Conservation (phyloP, 2,113 vertebrate species). For the Macquaria ambigua region DNA sequence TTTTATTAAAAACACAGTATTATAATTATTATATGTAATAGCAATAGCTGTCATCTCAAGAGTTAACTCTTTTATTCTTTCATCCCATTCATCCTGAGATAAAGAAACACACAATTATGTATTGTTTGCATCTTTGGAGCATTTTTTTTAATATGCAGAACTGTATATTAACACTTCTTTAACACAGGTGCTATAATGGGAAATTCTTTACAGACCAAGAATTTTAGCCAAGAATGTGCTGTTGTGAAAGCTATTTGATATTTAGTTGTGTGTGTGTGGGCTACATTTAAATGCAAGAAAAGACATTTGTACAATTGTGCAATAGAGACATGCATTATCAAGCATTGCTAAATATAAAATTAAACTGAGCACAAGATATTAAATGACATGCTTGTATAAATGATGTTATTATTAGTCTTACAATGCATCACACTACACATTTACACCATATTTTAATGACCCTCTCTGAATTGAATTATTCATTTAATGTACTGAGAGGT, state of each 20-base stretch:
- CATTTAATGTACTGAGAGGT: background rate
- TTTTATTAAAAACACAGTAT: slow-evolving; percentile 27
- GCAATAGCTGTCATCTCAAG: background rate
- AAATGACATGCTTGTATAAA: background rate
- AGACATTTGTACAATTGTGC: slow-evolving; percentile 19
- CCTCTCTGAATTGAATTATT: background rate
- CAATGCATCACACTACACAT: slow-evolving; percentile 6
- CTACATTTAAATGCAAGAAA: slow-evolving; percentile 16
- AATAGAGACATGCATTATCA: background rate
- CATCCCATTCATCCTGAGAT: slow-evolving; percentile 2
- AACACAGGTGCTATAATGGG: slow-evolving; percentile 11
- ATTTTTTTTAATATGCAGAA: slow-evolving; percentile 58
- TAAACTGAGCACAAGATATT: slow-evolving; percentile 4
- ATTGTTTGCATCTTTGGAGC: slow-evolving; percentile 28
- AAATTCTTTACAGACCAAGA: background rate
- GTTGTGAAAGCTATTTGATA: slow-evolving; percentile 14
- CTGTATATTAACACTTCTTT: slow-evolving; percentile 21
- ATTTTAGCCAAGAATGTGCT: slow-evolving; percentile 16
- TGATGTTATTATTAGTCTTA: background rate
- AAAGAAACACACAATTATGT: slow-evolving; percentile 51
- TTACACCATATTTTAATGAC: background rate
- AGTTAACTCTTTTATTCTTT: slow-evolving; percentile 10
- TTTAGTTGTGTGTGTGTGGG: background rate
- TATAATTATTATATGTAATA: slow-evolving; percentile 11
- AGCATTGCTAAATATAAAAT: slow-evolving; percentile 9